These are phyloP conservation scores for Aulostomus chinensis DNA, from an alignment of 2,797 vertebrate genomes.

Conservation along the genomic window DNA sequence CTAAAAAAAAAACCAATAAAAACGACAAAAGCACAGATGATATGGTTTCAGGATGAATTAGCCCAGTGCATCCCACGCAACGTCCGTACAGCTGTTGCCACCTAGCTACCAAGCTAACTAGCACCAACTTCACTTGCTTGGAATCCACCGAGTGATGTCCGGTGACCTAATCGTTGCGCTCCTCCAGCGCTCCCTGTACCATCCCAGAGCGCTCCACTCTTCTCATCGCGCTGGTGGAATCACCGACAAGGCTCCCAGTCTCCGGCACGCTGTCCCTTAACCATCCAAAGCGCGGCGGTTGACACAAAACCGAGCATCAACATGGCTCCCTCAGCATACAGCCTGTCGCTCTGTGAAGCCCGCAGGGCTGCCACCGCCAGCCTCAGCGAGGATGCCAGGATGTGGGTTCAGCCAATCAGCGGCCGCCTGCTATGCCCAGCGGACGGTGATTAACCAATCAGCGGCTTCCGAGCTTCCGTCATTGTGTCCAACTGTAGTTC, in stretches of 20 bases:
- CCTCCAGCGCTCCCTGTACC: conserved; percentile 35
- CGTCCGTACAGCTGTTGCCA: conserved; percentile 72
- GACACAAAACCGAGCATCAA: conserved; percentile 68
- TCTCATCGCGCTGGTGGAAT: conserved; percentile 65
- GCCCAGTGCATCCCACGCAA: conserved; percentile 65
- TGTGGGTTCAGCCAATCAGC: conserved; percentile 66
- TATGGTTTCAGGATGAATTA: conserved; percentile 43
- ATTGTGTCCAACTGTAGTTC: conserved; percentile 54
- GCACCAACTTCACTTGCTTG: conserved; percentile 66
- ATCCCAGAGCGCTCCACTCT: conserved; percentile 41
- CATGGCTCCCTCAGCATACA: conserved; percentile 73
- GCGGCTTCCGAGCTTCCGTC: conserved; percentile 51
- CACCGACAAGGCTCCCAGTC: conserved; percentile 52
- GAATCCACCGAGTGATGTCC: conserved; percentile 37
- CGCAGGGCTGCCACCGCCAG: conserved; percentile 51
- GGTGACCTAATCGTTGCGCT: conserved; percentile 42
- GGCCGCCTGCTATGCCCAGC: conserved; percentile 35
- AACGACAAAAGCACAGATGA: conserved; percentile 16
- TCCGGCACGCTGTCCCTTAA: conserved; percentile 38
- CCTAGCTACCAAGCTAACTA: conserved; percentile 65
- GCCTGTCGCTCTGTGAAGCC: conserved; percentile 52
- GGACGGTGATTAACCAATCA: conserved; percentile 62
- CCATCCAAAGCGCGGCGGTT: conserved; percentile 55
- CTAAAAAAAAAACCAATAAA: conserved; percentile 27
- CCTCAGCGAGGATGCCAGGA: conserved; percentile 55